Base-by-base conservation (phyloP, 1,140 invertebrate genomes). In the Drosophila trapezifrons region DNA sequence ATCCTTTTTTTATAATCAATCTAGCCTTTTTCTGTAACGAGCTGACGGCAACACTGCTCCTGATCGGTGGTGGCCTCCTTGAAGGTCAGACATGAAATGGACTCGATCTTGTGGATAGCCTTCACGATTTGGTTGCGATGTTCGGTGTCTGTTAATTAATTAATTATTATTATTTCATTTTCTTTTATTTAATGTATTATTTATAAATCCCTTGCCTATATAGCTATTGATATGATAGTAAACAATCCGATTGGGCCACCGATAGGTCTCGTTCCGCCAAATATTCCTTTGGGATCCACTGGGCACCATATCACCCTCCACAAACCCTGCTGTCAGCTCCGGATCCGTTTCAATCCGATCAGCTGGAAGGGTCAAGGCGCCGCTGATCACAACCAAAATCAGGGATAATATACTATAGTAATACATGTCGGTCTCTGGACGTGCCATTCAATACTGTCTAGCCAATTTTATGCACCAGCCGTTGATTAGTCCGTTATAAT, bases 191-290 rank as follows among this genome's bases (percentile, higher is more conserved):
- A 3, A 57, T 7, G 18, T 18, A 27, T 38, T 38, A 13, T 37
- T 22, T 8, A 17, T n/a, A n/a, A n/a, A n/a, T 42, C 1, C 1
- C 55, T 49, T 40, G 80, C 84, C 84, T 37, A 87, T 89, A 12
- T 78, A 57, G 4, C 43, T 67, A 27, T 94, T 92, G 25, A 96
- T 95, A 18, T 93, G 92, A 73, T 94, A 95, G 20, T 94, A 93
- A 2, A 96, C 93, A 62, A 94, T 93, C 38, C 94, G 94, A 57
- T 93, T 92, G 0, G 93, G 93, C 95, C 95, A 96, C 18, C 94
- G 92, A 51, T 93, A 93, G 2, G 92, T 93, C 9, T 92, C 92
- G 58, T 95, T 93, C n/a, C 93, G 83, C 2, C 95, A 77, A 5
- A 94, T 95, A 76, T 95, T 95, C n/a, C 77, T 66, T 15, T 8